Evolutionary conservation across 2,797 vertebrate genomes (phyloP).

Genomic region (Leptodon cayanensis): DNA sequence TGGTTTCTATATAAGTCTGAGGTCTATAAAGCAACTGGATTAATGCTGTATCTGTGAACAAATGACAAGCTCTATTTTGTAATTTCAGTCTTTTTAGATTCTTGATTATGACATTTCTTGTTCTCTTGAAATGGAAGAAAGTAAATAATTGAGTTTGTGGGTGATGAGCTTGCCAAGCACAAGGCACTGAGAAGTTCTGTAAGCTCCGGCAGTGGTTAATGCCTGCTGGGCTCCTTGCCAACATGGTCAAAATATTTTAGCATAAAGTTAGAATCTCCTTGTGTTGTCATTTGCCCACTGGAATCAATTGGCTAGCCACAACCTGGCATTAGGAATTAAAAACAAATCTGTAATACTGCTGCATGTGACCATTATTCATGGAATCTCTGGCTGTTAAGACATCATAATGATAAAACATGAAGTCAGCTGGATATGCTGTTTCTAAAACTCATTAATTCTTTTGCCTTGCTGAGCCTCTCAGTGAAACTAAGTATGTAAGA

Average conservation of each 20-base stretch:
- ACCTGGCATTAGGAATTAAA: background rate
- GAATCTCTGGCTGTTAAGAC: background rate
- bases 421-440: background rate
- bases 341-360: background rate
- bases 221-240: constrained; percentile 18
- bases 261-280: background rate
- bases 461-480: background rate
- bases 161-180: constrained; percentile 29
- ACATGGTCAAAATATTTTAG: background rate
- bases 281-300: background rate
- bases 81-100: constrained; percentile 23
- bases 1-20: background rate
- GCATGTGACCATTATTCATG: background rate
- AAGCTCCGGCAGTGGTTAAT: background rate
- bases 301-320: background rate
- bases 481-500: background rate
- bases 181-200: constrained; percentile 18
- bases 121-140: constrained; percentile 23
- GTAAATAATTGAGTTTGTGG: constrained; percentile 37
- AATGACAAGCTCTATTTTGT: constrained; percentile 4
- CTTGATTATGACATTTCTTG: constrained; percentile 35
- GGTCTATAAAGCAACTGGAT: constrained; percentile 10
- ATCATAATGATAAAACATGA: background rate
- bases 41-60: constrained; percentile 29
- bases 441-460: background rate